Percentiles rank a stretch among this genome's conserved stretches.
Evolutionary conservation across 2,113 vertebrate species (phyloP).

Genomic region (Ariopsis seemanni): DNA sequence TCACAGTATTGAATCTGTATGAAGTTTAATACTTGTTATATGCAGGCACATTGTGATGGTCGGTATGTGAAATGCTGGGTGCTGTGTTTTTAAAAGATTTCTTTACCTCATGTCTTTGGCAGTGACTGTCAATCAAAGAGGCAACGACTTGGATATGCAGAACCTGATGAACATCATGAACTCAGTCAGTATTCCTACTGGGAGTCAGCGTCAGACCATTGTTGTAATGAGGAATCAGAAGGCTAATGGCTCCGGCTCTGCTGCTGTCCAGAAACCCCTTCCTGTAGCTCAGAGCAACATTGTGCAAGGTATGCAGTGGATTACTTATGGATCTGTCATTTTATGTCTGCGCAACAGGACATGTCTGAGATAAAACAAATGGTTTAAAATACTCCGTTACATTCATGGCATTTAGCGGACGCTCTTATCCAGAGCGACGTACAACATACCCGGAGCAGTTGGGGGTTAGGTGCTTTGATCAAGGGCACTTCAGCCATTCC

Average conservation of each 20-base stretch:
- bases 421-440: too few relatives aligned
- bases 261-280: slow-evolving; percentile 26
- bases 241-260: slow-evolving; percentile 47
- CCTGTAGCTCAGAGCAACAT: slow-evolving; percentile 27
- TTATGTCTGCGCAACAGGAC: neutral
- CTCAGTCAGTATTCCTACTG: slow-evolving; percentile 65
- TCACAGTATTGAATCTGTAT: neutral
- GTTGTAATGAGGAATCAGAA: slow-evolving; percentile 74
- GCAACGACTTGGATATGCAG: slow-evolving; percentile 74
- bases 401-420: too few relatives aligned
- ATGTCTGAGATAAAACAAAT: neutral
- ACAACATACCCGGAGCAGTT: too few relatives aligned
- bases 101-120: slow-evolving; percentile 41
- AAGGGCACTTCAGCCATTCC: too few relatives aligned
- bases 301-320: slow-evolving; percentile 41
- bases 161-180: slow-evolving; percentile 77
- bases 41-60: neutral
- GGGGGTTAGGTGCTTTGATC: too few relatives aligned
- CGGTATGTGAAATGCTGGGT: neutral
- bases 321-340: neutral
- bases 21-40: neutral
- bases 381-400: neutral
- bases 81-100: neutral
- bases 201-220: slow-evolving; percentile 71
- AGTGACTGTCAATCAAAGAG: slow-evolving; percentile 75